Conservation (phyloP, 2,888 invertebrate genomes). For the Volucella zonaria region DNA sequence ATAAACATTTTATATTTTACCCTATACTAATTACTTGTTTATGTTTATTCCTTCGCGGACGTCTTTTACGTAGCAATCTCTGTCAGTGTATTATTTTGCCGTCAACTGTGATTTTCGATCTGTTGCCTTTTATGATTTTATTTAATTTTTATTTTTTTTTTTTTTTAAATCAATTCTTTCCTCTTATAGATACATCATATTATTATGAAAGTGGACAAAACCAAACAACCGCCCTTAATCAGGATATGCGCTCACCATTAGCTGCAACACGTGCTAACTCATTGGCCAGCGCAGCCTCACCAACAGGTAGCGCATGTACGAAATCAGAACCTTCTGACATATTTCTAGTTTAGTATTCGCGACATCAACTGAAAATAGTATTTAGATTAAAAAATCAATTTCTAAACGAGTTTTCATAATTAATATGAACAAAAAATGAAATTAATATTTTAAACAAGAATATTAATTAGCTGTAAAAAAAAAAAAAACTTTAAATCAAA, state of each 20-base stretch:
- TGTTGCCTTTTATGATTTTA: too few species aligned
- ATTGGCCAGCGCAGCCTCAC: slow-evolving; percentile 87
- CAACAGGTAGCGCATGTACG: slow-evolving; percentile 88
- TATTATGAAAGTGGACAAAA: slow-evolving; percentile 84
- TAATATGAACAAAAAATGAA: background rate
- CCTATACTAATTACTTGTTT: too few species aligned
- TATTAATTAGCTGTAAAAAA: slow-evolving; percentile 33
- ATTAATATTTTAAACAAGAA: slow-evolving; percentile 26
- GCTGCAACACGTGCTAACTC: slow-evolving; percentile 89
- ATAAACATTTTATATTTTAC: too few species aligned
- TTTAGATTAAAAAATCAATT: slow-evolving; percentile 30
- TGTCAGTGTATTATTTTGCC: too few species aligned
- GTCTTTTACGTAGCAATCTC: too few species aligned
- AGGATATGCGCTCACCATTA: slow-evolving; percentile 87
- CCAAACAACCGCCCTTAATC: slow-evolving; percentile 82
- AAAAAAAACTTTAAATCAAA: slow-evolving; percentile 23
- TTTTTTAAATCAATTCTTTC: background rate
- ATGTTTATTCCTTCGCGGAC: too few species aligned
- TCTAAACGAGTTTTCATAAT: slow-evolving; percentile 5
- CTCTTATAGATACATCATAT: slow-evolving; percentile 85
- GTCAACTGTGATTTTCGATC: too few species aligned
- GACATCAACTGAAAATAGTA: slow-evolving; percentile 57
- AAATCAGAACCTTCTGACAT: slow-evolving; percentile 84
- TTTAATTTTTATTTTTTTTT: background rate
- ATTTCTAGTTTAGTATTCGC: slow-evolving; percentile 80